Conservation (phyloP, 2,888 invertebrate genomes). For the Omphaloscelis lunosa region DNA sequence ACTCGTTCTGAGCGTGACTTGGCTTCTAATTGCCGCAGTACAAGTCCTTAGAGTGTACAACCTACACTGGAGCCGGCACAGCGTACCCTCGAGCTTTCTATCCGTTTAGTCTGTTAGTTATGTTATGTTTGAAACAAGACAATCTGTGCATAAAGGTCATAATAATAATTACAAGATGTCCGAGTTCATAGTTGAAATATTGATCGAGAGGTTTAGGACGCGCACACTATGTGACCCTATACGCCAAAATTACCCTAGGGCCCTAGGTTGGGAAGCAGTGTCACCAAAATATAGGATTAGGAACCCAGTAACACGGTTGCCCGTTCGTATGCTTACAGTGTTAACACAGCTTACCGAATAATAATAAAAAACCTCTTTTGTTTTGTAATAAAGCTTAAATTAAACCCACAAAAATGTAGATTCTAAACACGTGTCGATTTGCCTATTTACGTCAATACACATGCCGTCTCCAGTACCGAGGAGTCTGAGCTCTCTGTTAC, state of each 20-base stretch:
- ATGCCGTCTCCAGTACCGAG: constrained; percentile 9
- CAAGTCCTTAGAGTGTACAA: constrained; percentile 17
- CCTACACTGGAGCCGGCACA: constrained; percentile 26
- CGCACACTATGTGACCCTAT: not conserved
- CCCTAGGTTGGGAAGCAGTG: not conserved
- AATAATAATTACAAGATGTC: not conserved
- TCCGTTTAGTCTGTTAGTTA: not conserved
- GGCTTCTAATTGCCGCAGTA: constrained; percentile 71
- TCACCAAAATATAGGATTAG: not conserved
- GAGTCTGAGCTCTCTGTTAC: not conserved
- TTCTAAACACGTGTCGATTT: constrained; percentile 7
- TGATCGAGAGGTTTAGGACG: not conserved
- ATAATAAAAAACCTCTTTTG: not conserved
- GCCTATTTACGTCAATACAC: not conserved
- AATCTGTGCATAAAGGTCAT: not conserved
- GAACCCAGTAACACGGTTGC: not conserved
- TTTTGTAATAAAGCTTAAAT: constrained; percentile 3
- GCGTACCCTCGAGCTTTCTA: constrained; percentile 4
- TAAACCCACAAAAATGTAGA: constrained; percentile 1
- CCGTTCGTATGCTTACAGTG: not conserved
- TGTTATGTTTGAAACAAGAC: constrained; percentile 4
- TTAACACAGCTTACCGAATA: not conserved
- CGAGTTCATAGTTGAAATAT: not conserved
- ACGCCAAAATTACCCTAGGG: not conserved
- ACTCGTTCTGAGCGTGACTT: constrained; percentile 78